phyloP scores from a whole-genome alignment of 2,888 invertebrate species.

The Ochropleura leucogaster region DNA sequence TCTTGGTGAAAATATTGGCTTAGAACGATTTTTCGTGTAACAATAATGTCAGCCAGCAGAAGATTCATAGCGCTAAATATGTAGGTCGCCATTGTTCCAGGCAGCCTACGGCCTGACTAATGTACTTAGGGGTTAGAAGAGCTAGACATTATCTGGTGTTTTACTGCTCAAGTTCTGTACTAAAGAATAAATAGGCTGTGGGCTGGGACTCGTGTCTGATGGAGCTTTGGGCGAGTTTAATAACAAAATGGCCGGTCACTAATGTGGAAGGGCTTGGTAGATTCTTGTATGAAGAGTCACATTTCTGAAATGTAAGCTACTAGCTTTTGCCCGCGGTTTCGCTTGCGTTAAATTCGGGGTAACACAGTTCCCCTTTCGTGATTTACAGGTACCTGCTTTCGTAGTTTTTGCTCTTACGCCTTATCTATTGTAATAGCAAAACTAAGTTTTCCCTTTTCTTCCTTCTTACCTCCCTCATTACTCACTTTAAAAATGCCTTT shows the following conservation, averaged over 20 bases:
- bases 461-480: too few species aligned
- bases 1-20: conserved; percentile 14
- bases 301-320: too few species aligned
- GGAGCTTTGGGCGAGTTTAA: not conserved
- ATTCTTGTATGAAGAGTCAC: too few species aligned
- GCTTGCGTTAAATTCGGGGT: too few species aligned
- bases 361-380: too few species aligned
- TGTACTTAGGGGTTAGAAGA: conserved; percentile 33
- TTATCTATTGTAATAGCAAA: too few species aligned
- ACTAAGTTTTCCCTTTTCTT: too few species aligned
- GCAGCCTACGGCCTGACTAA: conserved; percentile 26
- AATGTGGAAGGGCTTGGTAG: not conserved
- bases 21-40: conserved; percentile 14
- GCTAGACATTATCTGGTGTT: conserved; percentile 28
- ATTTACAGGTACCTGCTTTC: too few species aligned
- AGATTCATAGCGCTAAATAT: conserved; percentile 48
- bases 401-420: too few species aligned
- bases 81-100: conserved; percentile 39
- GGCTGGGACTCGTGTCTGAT: conserved; percentile 3
- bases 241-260: not conserved
- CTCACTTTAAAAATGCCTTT: too few species aligned
- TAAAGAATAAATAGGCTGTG: conserved; percentile 12
- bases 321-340: too few species aligned
- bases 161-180: conserved; percentile 43
- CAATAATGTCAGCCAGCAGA: not conserved